Evolutionary conservation across 1,140 invertebrate genomes (phyloP).

Genomic region (Zaprionus africanus): DNA sequence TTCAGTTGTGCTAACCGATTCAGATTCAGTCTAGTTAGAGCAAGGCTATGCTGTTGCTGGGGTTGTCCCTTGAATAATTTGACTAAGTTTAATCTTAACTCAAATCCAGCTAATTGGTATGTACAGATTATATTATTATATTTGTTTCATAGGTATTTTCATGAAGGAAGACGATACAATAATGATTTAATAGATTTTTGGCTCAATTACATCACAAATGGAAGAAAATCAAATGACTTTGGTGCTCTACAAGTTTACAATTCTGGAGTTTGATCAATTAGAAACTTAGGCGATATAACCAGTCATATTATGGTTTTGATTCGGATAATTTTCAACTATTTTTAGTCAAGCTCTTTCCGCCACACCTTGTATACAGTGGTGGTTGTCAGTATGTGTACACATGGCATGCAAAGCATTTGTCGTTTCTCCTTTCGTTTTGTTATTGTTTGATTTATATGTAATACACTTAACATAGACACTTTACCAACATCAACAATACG

Average conservation of each 20-base stretch:
- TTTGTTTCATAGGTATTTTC: conserved; percentile 1
- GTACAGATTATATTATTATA: conserved; percentile 41
- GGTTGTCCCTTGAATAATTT: conserved; percentile 54
- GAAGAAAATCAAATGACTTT: background rate
- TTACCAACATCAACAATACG: conserved; percentile 21
- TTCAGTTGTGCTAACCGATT: conserved; percentile 42
- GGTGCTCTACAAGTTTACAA: conserved; percentile 2
- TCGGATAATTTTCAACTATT: background rate
- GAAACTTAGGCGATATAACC: too few relatives aligned
- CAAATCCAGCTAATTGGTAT: conserved; percentile 55
- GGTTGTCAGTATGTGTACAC: conserved; percentile 1
- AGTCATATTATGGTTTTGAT: background rate
- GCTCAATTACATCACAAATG: conserved; percentile 20
- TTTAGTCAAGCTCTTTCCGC: conserved; percentile 5
- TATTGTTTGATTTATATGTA: conserved; percentile 37
- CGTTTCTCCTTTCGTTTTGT: background rate
- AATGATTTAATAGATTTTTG: conserved; percentile 22
- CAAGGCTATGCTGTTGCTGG: conserved; percentile 25
- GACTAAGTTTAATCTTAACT: conserved; percentile 56
- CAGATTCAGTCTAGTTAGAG: conserved; percentile 5
- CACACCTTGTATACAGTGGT: conserved; percentile 5
- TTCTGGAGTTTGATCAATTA: conserved; percentile 3
- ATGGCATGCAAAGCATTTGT: background rate
- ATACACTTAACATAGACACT: conserved; percentile 38
- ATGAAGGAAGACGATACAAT: conserved; percentile 34